Conservation (phyloP, 1,140 invertebrate species). For the Chironomus striatipennis region DNA sequence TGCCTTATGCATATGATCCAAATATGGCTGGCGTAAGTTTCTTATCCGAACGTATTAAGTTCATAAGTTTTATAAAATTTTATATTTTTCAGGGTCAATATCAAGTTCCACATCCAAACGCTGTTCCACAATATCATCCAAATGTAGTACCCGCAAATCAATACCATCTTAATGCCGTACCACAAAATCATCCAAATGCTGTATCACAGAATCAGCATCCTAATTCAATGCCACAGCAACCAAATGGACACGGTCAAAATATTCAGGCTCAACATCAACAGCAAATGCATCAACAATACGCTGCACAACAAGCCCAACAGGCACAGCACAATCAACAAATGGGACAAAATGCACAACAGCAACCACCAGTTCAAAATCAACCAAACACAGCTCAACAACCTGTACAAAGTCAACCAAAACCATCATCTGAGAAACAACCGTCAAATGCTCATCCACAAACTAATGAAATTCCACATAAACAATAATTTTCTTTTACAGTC, state of each 20-base stretch:
- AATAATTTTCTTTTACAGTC: constrained; percentile 17
- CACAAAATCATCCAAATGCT: constrained; percentile 30
- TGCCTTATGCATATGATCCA: constrained; percentile 38
- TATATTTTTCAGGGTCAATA: constrained; percentile 30
- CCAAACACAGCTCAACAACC: constrained; percentile 21
- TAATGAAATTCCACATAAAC: constrained; percentile 19
- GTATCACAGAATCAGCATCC: constrained; percentile 20
- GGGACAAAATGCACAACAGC: constrained; percentile 27
- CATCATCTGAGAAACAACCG: too few relatives aligned
- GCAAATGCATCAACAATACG: constrained; percentile 29
- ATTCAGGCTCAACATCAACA: constrained; percentile 35
- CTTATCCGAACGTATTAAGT: background rate
- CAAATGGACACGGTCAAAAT: background rate
- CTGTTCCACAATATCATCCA: constrained; percentile 30
- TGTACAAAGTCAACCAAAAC: background rate
- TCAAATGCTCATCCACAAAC: background rate
- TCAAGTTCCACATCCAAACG: constrained; percentile 25
- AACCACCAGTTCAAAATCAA: constrained; percentile 25
- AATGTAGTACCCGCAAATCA: constrained; percentile 26
- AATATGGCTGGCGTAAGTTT: constrained; percentile 29
- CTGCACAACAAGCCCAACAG: constrained; percentile 26
- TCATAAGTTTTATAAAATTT: constrained; percentile 29
- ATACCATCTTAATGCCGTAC: constrained; percentile 31
- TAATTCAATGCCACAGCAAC: constrained; percentile 29
- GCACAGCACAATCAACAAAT: constrained; percentile 25